Evolutionary conservation across 2,797 vertebrate genomes (phyloP).

Genomic region (Forpus xanthops): DNA sequence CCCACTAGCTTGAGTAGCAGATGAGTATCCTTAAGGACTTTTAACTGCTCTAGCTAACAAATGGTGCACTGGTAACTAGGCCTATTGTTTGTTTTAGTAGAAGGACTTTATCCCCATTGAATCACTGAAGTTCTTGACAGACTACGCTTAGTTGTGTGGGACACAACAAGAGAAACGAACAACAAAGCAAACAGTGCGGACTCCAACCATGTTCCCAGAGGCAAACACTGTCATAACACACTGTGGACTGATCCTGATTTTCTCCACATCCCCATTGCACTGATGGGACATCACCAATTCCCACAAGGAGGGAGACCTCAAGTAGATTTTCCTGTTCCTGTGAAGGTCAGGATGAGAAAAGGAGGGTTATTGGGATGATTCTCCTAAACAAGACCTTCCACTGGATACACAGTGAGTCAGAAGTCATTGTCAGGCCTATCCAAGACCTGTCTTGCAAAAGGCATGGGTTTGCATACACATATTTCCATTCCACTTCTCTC

Average conservation of each 20-base stretch:
- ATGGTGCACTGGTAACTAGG: not conserved
- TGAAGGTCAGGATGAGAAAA: not conserved
- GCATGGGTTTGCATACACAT: not conserved
- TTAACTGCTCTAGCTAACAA: not conserved
- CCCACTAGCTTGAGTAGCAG: constrained; percentile 13
- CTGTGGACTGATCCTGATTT: not conserved
- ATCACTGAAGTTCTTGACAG: not conserved
- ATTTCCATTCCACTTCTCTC: not conserved
- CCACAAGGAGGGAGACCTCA: not conserved
- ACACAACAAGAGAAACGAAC: not conserved
- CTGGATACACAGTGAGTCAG: not conserved
- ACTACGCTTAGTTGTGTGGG: not conserved
- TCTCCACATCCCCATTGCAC: not conserved
- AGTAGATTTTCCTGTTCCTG: constrained; percentile 43
- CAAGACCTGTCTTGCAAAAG: not conserved
- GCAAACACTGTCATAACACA: not conserved
- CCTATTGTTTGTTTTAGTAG: not conserved
- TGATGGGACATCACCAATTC: not conserved
- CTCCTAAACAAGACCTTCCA: not conserved
- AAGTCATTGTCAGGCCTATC: not conserved
- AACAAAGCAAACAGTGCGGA: not conserved
- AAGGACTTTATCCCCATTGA: not conserved
- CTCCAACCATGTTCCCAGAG: not conserved
- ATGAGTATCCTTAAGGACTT: constrained; percentile 26
- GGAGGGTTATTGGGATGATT: not conserved